Conservation (phyloP, 2,113 vertebrate genomes). For the Hemiscyllium ocellatum region DNA sequence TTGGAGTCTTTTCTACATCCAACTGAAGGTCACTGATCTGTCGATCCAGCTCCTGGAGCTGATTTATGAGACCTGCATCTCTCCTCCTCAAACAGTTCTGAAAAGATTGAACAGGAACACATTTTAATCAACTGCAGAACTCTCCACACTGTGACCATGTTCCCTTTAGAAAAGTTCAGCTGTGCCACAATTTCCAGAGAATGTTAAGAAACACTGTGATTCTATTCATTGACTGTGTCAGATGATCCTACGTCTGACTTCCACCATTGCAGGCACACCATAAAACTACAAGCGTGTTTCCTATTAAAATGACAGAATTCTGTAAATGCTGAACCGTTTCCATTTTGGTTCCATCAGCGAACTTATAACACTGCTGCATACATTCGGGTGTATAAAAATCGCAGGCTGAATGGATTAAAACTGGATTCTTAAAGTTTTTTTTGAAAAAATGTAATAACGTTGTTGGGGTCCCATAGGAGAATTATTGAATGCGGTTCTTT, state of each 20-base stretch:
- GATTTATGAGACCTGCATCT: slow-evolving; percentile 77
- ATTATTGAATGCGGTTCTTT: not conserved
- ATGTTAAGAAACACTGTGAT: not conserved
- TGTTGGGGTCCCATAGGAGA: not conserved
- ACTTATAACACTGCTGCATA: not conserved
- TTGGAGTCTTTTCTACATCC: slow-evolving; percentile 71
- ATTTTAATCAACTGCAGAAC: slow-evolving; percentile 19
- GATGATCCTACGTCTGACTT: not conserved
- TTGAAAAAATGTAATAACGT: not conserved
- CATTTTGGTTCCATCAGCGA: not conserved
- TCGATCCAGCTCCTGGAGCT: slow-evolving; percentile 83
- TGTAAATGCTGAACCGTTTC: not conserved
- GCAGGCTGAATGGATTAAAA: not conserved
- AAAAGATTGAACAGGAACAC: slow-evolving; percentile 29
- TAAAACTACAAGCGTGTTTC: not conserved
- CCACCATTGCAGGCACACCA: not conserved
- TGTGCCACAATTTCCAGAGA: not conserved
- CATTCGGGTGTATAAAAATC: not conserved
- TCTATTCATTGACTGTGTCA: not conserved
- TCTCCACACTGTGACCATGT: not conserved
- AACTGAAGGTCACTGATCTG: slow-evolving; percentile 83
- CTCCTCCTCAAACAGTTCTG: slow-evolving; percentile 82
- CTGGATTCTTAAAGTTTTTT: not conserved
- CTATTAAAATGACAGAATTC: not conserved
- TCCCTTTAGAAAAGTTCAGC: not conserved